These are phyloP conservation scores for Azorinus chamasolen DNA, from an alignment of 2,888 invertebrate genomes.

Conservation along the genomic window DNA sequence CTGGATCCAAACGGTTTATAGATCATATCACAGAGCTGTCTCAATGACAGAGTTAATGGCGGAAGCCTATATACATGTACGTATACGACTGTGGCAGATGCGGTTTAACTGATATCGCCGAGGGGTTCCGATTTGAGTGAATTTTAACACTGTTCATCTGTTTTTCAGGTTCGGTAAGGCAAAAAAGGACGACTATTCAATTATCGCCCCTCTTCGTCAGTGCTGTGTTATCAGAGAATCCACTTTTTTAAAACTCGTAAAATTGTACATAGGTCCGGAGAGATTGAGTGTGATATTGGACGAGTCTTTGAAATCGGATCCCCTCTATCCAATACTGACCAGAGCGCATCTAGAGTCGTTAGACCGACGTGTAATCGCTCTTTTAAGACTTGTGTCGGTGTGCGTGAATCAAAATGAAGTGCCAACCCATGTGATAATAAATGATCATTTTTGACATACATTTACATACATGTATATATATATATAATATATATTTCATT, in stretches of 20 bases:
- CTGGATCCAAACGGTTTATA: too few species aligned
- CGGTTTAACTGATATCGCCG: too few species aligned
- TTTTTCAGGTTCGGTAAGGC: conserved; percentile 59
- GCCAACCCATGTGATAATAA: too few species aligned
- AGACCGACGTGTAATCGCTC: conserved; percentile 46
- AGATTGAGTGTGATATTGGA: conserved; percentile 45
- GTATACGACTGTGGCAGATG: too few species aligned
- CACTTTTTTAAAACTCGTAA: conserved; percentile 50
- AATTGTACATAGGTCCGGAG: conserved; percentile 56
- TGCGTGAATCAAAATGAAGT: conserved; percentile 32
- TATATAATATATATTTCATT: too few species aligned
- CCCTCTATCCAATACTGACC: conserved; percentile 49
- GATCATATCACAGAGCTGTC: too few species aligned
- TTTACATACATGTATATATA: too few species aligned
- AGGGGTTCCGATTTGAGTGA: too few species aligned
- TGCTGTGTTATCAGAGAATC: conserved; percentile 54
- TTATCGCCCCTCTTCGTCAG: conserved; percentile 53
- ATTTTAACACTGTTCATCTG: too few species aligned
- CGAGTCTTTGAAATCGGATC: conserved; percentile 41
- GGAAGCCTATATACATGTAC: too few species aligned
- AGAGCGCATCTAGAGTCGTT: conserved; percentile 38
- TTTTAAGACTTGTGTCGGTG: conserved; percentile 43
- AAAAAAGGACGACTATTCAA: conserved; percentile 51
- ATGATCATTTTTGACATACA: too few species aligned
- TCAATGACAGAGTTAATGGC: too few species aligned